Evolutionary conservation across 2,113 vertebrate species (phyloP), one percentile per base, ranked within the genome.

Genomic region (Salvelinus fontinalis): DNA sequence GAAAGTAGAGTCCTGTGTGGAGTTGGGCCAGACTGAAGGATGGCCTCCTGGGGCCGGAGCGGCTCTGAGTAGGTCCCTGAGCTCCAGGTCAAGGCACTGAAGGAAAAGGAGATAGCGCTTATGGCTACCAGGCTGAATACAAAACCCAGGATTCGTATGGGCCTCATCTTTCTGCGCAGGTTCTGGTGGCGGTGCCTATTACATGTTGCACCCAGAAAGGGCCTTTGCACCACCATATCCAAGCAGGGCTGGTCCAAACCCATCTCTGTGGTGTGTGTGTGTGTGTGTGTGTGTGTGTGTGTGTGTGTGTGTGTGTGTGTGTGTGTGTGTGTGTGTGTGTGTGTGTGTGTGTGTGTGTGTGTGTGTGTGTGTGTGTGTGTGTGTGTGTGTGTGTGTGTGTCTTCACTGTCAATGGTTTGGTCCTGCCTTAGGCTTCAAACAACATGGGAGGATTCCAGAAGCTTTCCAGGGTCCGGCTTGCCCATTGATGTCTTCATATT

Each of bases 1-100:
- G 95, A 96, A 91, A 99, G 93, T 29, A 99, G 95, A 94, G 95
- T 98, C 94, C 97, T 95, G 89, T 94, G 95, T 76, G 86, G 93
- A 62, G 89, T 74, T 0, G 0, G 87, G 66, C 82, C 84, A 57
- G 81, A 79, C 71, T 88, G 84, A 76, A 89, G 92, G 84, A 89
- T 89, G 68, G 74, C 77, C 31, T 88, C 78, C 86, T 62, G 84
- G 78, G 70, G 80, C 82, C 80, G 78, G 75, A 73, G 79, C 71
- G 88, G 78, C 0, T 88, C 93, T 66, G 73, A 83, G 86, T 84
- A 89, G 75, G 74, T 89, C 72, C 88, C 73, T n/a, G 95, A 93
- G 84, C 81, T 91, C 93, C 94, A 93, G 79, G 93, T 91, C 89
- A 98, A 97, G 96, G 97, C 96, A 96, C 96, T 92, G 81, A 95